A percentile compares a stretch with the other conserved stretches of the same genome.
These are phyloP conservation scores for Columba guinea DNA, from an alignment of 2,797 vertebrate species.

Conservation along the genomic window DNA sequence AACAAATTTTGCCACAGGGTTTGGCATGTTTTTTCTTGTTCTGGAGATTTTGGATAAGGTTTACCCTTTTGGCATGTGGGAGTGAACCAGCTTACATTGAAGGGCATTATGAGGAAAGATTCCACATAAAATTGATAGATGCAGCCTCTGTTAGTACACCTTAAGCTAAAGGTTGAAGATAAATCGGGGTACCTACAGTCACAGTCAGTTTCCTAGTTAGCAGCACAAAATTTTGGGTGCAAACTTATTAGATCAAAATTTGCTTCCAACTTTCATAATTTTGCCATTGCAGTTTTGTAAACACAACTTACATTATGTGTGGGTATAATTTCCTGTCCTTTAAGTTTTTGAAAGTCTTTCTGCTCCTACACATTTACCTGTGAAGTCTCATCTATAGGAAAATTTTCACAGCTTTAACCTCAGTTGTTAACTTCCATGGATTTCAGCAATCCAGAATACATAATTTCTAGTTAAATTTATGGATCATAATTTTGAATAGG, in stretches of 20 bases:
- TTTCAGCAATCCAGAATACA: neutral
- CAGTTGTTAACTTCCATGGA: neutral
- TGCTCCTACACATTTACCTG: neutral
- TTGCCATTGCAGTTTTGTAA: neutral
- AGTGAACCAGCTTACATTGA: neutral
- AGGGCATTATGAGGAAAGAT: neutral
- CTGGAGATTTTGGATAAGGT: neutral
- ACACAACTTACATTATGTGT: accelerated
- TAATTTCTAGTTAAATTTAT: neutral
- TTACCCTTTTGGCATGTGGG: neutral
- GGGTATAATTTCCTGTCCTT: neutral
- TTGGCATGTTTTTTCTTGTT: neutral
- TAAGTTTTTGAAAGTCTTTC: neutral
- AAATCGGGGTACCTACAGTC: neutral
- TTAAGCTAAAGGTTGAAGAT: neutral
- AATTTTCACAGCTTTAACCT: neutral
- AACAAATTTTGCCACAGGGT: neutral
- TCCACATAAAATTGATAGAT: neutral
- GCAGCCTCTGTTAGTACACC: neutral
- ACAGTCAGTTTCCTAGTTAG: neutral
- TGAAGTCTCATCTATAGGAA: neutral
- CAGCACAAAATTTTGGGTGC: neutral
- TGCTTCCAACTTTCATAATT: neutral
- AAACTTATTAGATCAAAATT: neutral
- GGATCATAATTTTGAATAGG: neutral